Evolutionary conservation across 2,113 vertebrate species (phyloP).

Genomic region (Otis tarda): DNA sequence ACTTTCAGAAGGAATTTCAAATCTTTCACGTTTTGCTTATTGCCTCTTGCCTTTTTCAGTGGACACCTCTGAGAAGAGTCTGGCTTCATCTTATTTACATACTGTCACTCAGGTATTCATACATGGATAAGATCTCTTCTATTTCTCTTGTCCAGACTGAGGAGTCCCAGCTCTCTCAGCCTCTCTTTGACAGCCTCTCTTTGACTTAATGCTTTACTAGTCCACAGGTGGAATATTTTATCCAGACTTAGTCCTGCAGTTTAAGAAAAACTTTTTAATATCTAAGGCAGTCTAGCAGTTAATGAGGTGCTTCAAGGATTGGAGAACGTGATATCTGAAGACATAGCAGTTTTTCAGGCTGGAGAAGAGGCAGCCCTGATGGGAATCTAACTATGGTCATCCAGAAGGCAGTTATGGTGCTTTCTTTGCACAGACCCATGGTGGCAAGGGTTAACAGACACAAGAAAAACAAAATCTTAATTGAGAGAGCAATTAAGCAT

Average conservation of each 20-base stretch:
- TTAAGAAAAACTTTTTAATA: neutral
- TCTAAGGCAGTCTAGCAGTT: neutral
- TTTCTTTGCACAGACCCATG: neutral
- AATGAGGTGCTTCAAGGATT: neutral
- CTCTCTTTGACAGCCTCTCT: neutral
- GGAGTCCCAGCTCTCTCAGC: neutral
- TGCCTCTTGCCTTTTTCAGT: neutral
- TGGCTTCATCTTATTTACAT: neutral
- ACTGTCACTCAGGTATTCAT: neutral
- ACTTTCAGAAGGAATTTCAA: neutral
- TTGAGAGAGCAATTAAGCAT: neutral
- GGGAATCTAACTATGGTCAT: neutral
- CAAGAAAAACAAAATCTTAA: neutral
- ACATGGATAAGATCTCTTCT: neutral
- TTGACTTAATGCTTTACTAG: neutral
- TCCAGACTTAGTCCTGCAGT: neutral
- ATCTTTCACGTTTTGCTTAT: neutral
- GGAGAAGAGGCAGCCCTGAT: neutral
- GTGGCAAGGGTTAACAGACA: neutral
- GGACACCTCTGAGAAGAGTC: neutral
- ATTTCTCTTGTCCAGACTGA: neutral
- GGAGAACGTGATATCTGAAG: neutral
- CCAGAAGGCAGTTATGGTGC: neutral
- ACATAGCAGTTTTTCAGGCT: neutral
- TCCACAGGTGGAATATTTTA: neutral